Evolutionary conservation across 1,140 invertebrate species (phyloP).

Genomic region (Venturia canescens): DNA sequence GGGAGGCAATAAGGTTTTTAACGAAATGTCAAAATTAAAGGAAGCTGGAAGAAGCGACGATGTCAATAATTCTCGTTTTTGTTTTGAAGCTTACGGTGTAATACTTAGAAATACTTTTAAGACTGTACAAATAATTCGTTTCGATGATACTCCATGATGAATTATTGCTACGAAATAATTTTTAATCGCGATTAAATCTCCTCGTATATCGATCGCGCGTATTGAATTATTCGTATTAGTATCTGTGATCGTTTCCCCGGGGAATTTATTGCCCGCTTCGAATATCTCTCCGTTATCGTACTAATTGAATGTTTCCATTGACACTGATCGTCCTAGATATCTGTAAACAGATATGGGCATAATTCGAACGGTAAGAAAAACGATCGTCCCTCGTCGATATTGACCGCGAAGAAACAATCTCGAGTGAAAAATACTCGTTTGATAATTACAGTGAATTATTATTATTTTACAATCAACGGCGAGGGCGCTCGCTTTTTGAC

Average conservation of each 20-base stretch:
- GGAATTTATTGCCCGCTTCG: background rate
- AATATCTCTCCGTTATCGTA: slow-evolving; percentile 15
- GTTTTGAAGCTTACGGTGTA: too few relatives aligned
- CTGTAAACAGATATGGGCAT: background rate
- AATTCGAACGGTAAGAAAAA: background rate
- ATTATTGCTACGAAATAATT: background rate
- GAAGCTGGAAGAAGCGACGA: too few relatives aligned
- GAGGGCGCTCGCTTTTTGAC: background rate
- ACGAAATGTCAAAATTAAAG: too few relatives aligned
- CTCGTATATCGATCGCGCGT: background rate
- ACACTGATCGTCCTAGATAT: slow-evolving; percentile 5
- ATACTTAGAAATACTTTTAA: too few relatives aligned
- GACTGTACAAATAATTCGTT: background rate
- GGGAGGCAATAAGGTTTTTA: too few relatives aligned
- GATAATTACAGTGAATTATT: background rate
- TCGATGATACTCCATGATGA: background rate
- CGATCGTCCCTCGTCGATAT: background rate
- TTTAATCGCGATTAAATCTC: background rate
- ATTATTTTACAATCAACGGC: background rate
- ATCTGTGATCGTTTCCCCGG: slow-evolving; percentile 8
- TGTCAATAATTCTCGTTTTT: too few relatives aligned
- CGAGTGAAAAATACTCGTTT: background rate
- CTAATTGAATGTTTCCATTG: slow-evolving; percentile 22
- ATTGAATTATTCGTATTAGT: slow-evolving; percentile 9
- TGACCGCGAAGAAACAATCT: background rate